Percentiles rank a stretch among this genome's conserved stretches.
phyloP scores from a whole-genome alignment of 2,888 invertebrate genomes.

The Crematogaster levior region DNA sequence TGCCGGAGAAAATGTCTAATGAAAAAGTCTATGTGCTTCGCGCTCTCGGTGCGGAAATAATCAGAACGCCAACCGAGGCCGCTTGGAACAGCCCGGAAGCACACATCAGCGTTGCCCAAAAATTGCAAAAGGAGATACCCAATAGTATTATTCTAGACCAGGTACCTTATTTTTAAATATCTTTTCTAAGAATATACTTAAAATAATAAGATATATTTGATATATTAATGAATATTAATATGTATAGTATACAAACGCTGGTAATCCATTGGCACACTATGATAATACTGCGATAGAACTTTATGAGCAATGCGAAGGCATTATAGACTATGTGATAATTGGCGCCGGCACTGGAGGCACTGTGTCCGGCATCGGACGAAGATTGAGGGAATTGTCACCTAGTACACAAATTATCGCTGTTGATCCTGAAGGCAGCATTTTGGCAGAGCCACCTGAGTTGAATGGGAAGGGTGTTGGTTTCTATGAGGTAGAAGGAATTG shows the following conservation, averaged over 20 bases:
- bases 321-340: conserved; percentile 92
- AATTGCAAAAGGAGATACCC: conserved; percentile 94
- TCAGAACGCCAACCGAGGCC: conserved; percentile 97
- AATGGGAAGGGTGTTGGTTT: conserved; percentile 90
- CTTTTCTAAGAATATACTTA: no score
- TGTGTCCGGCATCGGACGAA: conserved; percentile 95
- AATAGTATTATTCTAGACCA: conserved; percentile 97
- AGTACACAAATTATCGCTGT: conserved; percentile 93
- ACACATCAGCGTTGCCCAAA: conserved; percentile 95
- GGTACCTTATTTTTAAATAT: conserved; percentile 86
- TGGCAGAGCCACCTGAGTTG: conserved; percentile 93
- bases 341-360: conserved; percentile 99
- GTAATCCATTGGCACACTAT: conserved; percentile 99
- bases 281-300: conserved; percentile 98
- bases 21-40: conserved; percentile 97
- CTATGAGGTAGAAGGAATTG: conserved; percentile 93
- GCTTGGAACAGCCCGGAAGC: conserved; percentile 95
- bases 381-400: conserved; percentile 95
- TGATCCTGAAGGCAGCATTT: conserved; percentile 97
- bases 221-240: conserved; percentile 35
- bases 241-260: conserved; percentile 95
- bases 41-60: conserved; percentile 97
- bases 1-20: conserved; percentile 99
- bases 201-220: conserved; percentile 20
- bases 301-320: conserved; percentile 92